Percentiles rank a stretch among this genome's conserved stretches.
Conservation (phyloP, 2,113 vertebrate genomes). For the Ameiurus melas region DNA sequence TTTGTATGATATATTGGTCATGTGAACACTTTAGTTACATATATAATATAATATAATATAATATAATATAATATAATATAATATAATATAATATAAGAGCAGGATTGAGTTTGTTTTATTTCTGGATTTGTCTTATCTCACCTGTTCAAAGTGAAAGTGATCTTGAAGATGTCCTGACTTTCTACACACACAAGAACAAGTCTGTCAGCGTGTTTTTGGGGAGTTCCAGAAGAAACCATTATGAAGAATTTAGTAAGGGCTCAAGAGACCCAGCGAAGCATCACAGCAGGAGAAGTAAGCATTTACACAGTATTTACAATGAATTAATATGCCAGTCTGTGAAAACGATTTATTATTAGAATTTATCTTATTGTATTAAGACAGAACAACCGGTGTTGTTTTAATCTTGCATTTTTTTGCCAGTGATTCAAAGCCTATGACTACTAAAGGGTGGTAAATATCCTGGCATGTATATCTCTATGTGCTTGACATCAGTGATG, state of each 20-base stretch:
- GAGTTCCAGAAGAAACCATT: constrained; percentile 62
- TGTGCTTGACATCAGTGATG: not conserved
- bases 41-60: constrained; percentile 42
- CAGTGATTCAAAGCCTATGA: not conserved
- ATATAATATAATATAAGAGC: constrained; percentile 41
- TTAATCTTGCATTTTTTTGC: not conserved
- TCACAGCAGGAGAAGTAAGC: constrained; percentile 76
- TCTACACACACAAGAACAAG: constrained; percentile 93
- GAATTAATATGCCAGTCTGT: too few relatives aligned
- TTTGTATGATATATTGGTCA: constrained; percentile 16
- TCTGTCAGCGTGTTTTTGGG: constrained; percentile 89
- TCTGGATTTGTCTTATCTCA: constrained; percentile 50
- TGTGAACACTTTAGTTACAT: constrained; percentile 8
- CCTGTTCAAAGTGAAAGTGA: constrained; percentile 83
- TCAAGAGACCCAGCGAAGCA: constrained; percentile 59
- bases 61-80: too few relatives aligned
- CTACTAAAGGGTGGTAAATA: not conserved
- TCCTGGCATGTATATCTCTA: not conserved
- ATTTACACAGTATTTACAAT: constrained; percentile 16
- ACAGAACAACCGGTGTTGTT: not conserved
- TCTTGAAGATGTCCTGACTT: constrained; percentile 92
- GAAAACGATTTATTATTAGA: not conserved
- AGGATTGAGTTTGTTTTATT: constrained; percentile 43
- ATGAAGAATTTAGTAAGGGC: constrained; percentile 51
- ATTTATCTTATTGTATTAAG: not conserved